Base-by-base conservation (phyloP, 2,888 invertebrate genomes). In the Amphiduros pacificus region DNA sequence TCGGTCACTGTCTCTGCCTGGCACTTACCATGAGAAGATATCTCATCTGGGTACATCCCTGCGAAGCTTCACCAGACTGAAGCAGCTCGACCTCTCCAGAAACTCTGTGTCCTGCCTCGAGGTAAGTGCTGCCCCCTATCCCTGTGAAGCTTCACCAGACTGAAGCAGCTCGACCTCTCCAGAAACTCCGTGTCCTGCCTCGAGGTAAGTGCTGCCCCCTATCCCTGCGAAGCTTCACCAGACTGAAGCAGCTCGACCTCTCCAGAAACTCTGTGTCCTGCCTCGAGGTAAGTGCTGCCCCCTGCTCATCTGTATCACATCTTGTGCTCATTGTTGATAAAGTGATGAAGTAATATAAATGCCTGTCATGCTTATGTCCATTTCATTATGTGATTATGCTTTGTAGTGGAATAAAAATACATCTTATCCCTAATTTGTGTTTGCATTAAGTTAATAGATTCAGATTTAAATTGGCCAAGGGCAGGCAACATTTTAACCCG, bases 1-100 rank as follows among this genome's bases (percentile, higher is more conserved):
- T 17, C 77, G 79, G 50, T 79, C 82, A 4, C 63, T 82, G 50
- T 75, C 81, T 1, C 58, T 82, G 22, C 81, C 81, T 9, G 82
- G 82, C 27, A 79, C 80, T 17, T 81, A 80, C 63, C 79, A 81
- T 70, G 81, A 81, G 66, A 82, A 82, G 67, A 77, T 81, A 52
- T 71, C 72, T 5, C 64, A 69, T 4, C 68, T 81, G 20, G 80
- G 79, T 31, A 73, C 70, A 55, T 74, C 80, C 1, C 67, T 81
- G 26, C 65, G 74, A 32, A 77, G 76, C 67, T 82, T 82, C 66
- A 64, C 75, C 29, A 69, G 81, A 22, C 74, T 82, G 5, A 81
- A 82, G 64, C 67, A 74, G 20, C 71, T 82, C 24, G 82, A 82
- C 64, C 69, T 82, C 11, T 82, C 81, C 20, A 70, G 82, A 50